Evolutionary conservation across 1,140 invertebrate species (phyloP).

Genomic region (Orussus abietinus): DNA sequence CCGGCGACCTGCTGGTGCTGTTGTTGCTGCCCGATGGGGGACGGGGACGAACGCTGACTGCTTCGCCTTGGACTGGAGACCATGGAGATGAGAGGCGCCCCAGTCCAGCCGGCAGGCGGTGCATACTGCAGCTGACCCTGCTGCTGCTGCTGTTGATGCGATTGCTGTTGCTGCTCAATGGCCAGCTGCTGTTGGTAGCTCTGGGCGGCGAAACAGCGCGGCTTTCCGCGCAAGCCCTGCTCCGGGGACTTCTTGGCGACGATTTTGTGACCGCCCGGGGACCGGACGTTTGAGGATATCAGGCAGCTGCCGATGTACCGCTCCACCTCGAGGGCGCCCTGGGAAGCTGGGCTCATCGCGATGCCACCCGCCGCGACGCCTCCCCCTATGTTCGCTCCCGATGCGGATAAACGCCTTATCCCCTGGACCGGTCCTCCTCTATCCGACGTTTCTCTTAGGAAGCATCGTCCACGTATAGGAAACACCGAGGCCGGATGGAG

Average conservation of each 20-base stretch:
- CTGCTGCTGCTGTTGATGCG: conserved; percentile 24
- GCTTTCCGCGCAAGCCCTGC: conserved; percentile 36
- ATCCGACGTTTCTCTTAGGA: no score
- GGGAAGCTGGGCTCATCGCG: conserved; percentile 63
- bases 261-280: conserved; percentile 45
- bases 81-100: conserved; percentile 67
- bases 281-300: conserved; percentile 52
- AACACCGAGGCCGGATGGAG: no score
- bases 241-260: conserved; percentile 20
- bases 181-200: no score
- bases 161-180: conserved; percentile 27
- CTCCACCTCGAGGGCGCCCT: conserved; percentile 60
- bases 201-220: no score
- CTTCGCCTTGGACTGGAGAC: conserved; percentile 38
- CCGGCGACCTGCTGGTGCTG: conserved; percentile 29
- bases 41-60: conserved; percentile 47
- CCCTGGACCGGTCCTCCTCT: no score
- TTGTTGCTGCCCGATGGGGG: conserved; percentile 18
- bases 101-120: conserved; percentile 56
- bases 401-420: no score
- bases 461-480: no score
- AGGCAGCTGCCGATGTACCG: conserved; percentile 64
- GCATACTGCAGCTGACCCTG: conserved; percentile 37
- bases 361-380: no score
- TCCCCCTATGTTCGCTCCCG: no score